phyloP scores from a whole-genome alignment of 2,113 vertebrate genomes.

The Gasterosteus nipponicus region DNA sequence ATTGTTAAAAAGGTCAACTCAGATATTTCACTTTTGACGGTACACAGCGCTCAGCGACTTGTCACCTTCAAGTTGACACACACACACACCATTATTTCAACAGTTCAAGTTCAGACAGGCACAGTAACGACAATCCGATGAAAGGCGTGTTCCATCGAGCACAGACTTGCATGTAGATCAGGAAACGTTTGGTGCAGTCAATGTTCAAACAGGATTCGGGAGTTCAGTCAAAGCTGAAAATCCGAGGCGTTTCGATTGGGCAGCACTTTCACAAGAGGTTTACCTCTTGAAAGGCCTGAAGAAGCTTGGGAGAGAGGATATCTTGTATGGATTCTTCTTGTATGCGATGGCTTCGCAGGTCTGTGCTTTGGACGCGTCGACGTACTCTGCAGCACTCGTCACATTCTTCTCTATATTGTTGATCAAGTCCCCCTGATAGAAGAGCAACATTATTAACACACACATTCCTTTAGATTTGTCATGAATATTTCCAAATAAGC shows the following conservation, averaged over 20 bases:
- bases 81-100: neutral
- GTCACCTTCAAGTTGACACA: neutral
- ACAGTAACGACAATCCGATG: neutral
- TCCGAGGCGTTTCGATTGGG: slow-evolving; percentile 23
- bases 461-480: neutral
- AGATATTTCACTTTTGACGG: neutral
- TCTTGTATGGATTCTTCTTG: slow-evolving; percentile 87
- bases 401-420: slow-evolving; percentile 93
- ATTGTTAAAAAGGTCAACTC: neutral
- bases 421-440: slow-evolving; percentile 88
- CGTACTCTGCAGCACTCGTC: slow-evolving; percentile 82
- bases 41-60: neutral
- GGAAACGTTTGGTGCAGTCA: slow-evolving; percentile 8
- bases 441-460: slow-evolving; percentile 25
- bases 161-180: slow-evolving; percentile 14
- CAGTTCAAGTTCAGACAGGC: neutral
- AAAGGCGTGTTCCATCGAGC: neutral
- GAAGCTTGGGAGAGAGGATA: slow-evolving; percentile 73
- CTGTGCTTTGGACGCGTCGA: slow-evolving; percentile 84
- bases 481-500: neutral
- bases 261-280: neutral
- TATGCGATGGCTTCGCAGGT: slow-evolving; percentile 85
- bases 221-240: slow-evolving; percentile 20
- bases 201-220: slow-evolving; percentile 22
- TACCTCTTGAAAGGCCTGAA: slow-evolving; percentile 66